phyloP scores from a whole-genome alignment of 2,113 vertebrate genomes.

The Malurus melanocephalus region DNA sequence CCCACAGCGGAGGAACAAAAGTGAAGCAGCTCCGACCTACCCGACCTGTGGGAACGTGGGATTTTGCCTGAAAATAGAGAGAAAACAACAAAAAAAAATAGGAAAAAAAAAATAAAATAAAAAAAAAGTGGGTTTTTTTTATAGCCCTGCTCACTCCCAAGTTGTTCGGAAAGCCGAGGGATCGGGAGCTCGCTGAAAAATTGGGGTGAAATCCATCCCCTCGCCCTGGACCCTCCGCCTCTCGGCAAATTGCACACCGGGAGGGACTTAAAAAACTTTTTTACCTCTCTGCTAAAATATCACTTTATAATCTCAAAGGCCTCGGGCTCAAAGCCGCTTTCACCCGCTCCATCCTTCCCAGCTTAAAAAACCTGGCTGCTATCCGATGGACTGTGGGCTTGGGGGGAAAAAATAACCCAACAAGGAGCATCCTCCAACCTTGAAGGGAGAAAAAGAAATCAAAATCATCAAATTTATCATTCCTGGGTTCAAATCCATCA shows the following conservation, averaged over 20 bases:
- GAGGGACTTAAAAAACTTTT: slow-evolving; percentile 36
- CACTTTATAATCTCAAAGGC: slow-evolving; percentile 1
- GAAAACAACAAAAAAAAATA: not conserved
- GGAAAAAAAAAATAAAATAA: too few species aligned
- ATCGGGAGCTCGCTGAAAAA: slow-evolving; percentile 34
- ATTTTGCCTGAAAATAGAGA: slow-evolving; percentile 46
- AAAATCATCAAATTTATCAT: not conserved
- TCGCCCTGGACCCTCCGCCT: not conserved
- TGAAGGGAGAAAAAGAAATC: not conserved
- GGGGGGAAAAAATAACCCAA: not conserved
- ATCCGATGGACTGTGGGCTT: not conserved
- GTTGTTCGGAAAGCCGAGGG: not conserved
- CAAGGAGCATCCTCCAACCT: slow-evolving; percentile 27
- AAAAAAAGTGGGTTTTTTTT: not conserved
- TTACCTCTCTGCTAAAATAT: slow-evolving; percentile 24
- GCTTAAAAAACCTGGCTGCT: not conserved
- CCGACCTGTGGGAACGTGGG: slow-evolving; percentile 39
- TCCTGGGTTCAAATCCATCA: not conserved
- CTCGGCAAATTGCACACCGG: not conserved
- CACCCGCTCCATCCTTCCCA: not conserved
- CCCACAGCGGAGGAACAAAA: slow-evolving; percentile 49
- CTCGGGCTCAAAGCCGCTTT: not conserved
- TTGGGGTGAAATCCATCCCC: not conserved
- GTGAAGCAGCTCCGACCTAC: slow-evolving; percentile 50
- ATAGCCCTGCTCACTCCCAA: not conserved